A percentile compares a stretch with the other conserved stretches of the same genome.
Conservation (phyloP, 2,888 invertebrate genomes). For the Idaea dimidiata region DNA sequence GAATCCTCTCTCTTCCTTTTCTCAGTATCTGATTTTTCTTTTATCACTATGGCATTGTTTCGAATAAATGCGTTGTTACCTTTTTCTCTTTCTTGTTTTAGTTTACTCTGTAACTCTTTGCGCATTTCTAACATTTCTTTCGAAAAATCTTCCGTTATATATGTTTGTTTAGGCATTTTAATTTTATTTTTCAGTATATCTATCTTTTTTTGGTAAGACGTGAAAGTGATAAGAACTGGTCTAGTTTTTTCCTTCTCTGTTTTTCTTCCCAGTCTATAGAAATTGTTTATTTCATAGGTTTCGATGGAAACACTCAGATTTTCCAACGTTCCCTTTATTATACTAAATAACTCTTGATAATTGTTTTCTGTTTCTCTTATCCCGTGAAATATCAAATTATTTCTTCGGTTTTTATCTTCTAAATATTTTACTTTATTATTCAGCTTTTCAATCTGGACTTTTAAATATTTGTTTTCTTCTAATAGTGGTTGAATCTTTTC, state of each 20-base stretch:
- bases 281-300: constrained; percentile 14
- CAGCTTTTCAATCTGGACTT: constrained; percentile 13
- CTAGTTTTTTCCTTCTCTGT: constrained; percentile 12
- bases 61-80: constrained; percentile 16
- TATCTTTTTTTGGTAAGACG: constrained; percentile 13
- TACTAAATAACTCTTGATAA: constrained; percentile 10
- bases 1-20: constrained; percentile 17
- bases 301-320: constrained; percentile 10
- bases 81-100: constrained; percentile 15
- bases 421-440: constrained; percentile 16
- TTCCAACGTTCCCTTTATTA: constrained; percentile 8
- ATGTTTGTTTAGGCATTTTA: constrained; percentile 13
- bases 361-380: constrained; percentile 17
- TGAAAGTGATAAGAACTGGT: constrained; percentile 17
- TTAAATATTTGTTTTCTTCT: constrained; percentile 16
- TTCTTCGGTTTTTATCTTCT: constrained; percentile 15
- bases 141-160: constrained; percentile 21
- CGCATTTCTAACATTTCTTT: constrained; percentile 18
- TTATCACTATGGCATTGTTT: constrained; percentile 16
- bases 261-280: constrained; percentile 17
- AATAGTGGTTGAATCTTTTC: constrained; percentile 17
- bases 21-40: constrained; percentile 5
- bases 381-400: constrained; percentile 22
- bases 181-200: constrained; percentile 20
- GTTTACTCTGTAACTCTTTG: constrained; percentile 14